Base-by-base conservation (phyloP, 92 coral and sea anemone species). In the Virgularia gustaviana region DNA sequence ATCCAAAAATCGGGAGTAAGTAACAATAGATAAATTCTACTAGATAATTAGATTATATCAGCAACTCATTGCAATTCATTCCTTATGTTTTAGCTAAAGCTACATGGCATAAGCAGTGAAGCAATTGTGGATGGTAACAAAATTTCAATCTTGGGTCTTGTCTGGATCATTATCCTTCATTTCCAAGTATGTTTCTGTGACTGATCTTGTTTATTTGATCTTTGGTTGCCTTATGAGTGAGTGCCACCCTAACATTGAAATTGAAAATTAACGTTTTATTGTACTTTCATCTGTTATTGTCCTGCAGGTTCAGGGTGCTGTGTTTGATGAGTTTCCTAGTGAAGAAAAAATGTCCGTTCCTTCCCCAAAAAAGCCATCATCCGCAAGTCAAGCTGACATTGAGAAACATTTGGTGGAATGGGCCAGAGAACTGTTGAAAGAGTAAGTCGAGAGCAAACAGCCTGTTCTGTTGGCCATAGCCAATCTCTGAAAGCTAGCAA, bases 151-250 rank as follows among this genome's bases (percentile, higher is more conserved):
- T 88, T 92, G 51, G 98, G 98, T 47, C 87, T 92, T 0, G 72
- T 92, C 0, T 92, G 98, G 98, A 89, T 87, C 47, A 89, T 92
- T 49, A 89, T 92, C 49, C 80, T 92, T n/a, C 90, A 96, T 43
- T 92, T 92, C 68, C 98, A 92, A 89, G 98, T 92, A 62, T 41
- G 59, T 18, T 13, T 25, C 31, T 51, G 6, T 19, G 3, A 20
- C 2, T 58, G 3, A 11, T 30, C 29, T 29, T 27, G 36, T 24
- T 9, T 6, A 3, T 19, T 10, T 3, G 30, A 18, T 12, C 18
- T 51, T 0, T n/a, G 13, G 19, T 30, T 18, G 27, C 13, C 25
- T 24, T 8, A 22, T 16, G 2, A 4, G 51, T 43, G 51, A 43
- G 20, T 43, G 51, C n/a, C 20, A 22, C 2, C 20, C 51, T 13